A percentile compares a stretch with the other conserved stretches of the same genome.
phyloP scores from a whole-genome alignment of 1,140 invertebrate genomes.

The Cheumatopsyche charites region DNA sequence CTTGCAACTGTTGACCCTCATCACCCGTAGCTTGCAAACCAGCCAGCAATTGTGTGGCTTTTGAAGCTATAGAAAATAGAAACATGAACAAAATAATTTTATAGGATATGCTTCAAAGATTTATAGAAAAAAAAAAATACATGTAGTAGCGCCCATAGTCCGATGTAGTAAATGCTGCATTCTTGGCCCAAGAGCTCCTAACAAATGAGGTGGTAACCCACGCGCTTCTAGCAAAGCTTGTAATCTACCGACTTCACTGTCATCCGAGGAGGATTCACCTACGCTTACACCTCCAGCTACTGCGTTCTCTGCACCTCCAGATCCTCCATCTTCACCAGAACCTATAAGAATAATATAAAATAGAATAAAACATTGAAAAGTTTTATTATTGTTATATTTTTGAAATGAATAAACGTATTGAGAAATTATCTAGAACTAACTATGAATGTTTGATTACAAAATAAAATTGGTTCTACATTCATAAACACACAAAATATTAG shows the following conservation, averaged over 20 bases:
- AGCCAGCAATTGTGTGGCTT: constrained; percentile 92
- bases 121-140: constrained; percentile 56
- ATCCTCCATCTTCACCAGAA: constrained; percentile 44
- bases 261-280: constrained; percentile 74
- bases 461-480: too few relatives aligned
- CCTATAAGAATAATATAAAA: constrained; percentile 14
- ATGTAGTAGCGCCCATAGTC: constrained; percentile 86
- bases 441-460: too few relatives aligned
- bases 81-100: constrained; percentile 7
- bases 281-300: constrained; percentile 54
- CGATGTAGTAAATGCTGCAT: constrained; percentile 97
- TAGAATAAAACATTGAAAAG: too few relatives aligned
- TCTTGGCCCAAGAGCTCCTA: constrained; percentile 91
- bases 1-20: constrained; percentile 95
- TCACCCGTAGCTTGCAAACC: constrained; percentile 93
- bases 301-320: constrained; percentile 40
- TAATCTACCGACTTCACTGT: constrained; percentile 85
- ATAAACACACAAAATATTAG: too few relatives aligned
- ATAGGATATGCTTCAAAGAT: background rate
- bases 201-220: constrained; percentile 92
- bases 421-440: too few relatives aligned
- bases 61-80: constrained; percentile 62
- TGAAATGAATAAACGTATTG: too few relatives aligned
- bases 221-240: constrained; percentile 92
- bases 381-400: too few relatives aligned